Base-by-base conservation (phyloP, 2,888 invertebrate species). In the Dermolepida albohirtum region DNA sequence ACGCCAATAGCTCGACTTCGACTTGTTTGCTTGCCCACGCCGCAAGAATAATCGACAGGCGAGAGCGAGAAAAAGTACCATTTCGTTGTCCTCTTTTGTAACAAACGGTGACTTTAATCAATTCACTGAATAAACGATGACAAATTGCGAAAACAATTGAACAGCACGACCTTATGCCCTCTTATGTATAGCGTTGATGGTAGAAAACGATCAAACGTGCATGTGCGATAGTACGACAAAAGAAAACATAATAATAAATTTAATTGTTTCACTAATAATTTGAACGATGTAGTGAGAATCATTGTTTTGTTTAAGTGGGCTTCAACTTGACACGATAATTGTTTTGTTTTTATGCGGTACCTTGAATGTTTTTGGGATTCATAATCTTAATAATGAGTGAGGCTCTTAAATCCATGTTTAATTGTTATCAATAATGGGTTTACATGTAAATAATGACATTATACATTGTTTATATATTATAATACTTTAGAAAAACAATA, bases 61-160 rank as follows among this genome's bases (percentile, higher is more conserved):
- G 22, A 22, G 8, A 57, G 27, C 12, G 43, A 57, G 41, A 43
- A 22, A 22, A 27, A 41, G 6, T 41, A 41, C 17, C 14, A 29
- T 22, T 52, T 52, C 5, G 41, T 17, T 16, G 22, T 55, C 17
- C 22, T 40, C 8, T 41, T 11, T 34, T 34, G 6, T 34, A 34
- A 34, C 8, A 5, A 27, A 34, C 16, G 39, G 49, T 34, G 59
- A 17, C 39, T 17, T 44, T 34, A 62, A 62, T 47, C 59, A 62
- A 39, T 62, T 62, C 44, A 49, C 34, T 62, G 47, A 47, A 47
- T 47, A 62, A 62, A 62, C 34, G 59, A 34, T 52, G 59, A 62
- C 59, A 59, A 59, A 59, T 59, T 29, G 59, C 44, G 44, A 59
- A 44, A 44, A 59, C 59, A 59, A 59, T 59, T 59, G 29, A 59